A percentile compares a stretch with the other conserved stretches of the same genome.
Conservation (phyloP, 2,888 invertebrate species). For the Bombyx huttoni region DNA sequence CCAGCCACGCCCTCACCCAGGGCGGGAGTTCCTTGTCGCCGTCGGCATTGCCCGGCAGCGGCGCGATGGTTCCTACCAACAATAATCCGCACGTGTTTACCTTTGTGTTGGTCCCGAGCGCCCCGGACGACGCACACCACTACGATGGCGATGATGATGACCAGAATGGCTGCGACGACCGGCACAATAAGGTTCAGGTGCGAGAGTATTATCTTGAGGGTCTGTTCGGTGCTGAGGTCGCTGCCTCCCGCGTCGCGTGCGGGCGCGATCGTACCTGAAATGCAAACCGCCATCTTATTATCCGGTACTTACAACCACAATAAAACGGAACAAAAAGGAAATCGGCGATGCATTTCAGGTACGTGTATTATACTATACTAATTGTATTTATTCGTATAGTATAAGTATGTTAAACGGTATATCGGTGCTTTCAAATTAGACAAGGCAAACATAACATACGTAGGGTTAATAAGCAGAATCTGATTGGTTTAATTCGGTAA, state of each 20-base stretch:
- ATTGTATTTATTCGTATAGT: not conserved
- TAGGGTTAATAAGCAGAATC: too few relatives aligned
- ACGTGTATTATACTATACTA: slow-evolving; percentile 14
- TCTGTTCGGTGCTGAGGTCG: slow-evolving; percentile 83
- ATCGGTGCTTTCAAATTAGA: too few relatives aligned
- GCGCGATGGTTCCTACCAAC: slow-evolving; percentile 83
- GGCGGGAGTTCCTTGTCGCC: slow-evolving; percentile 62
- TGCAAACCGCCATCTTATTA: slow-evolving; percentile 44
- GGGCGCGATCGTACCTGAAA: slow-evolving; percentile 96
- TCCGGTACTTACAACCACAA: slow-evolving; percentile 4
- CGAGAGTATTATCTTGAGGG: slow-evolving; percentile 88
- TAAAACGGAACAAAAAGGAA: slow-evolving; percentile 8
- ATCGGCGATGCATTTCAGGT: slow-evolving; percentile 69
- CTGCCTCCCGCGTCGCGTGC: slow-evolving; percentile 79
- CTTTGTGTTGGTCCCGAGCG: slow-evolving; percentile 87
- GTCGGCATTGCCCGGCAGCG: slow-evolving; percentile 76
- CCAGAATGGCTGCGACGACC: slow-evolving; percentile 90
- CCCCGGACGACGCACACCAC: slow-evolving; percentile 93
- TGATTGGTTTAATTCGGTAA: too few relatives aligned
- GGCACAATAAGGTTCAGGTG: slow-evolving; percentile 95
- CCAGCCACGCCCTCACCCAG: slow-evolving; percentile 90
- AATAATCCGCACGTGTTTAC: slow-evolving; percentile 51
- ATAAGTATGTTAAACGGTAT: too few relatives aligned
- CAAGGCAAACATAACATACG: too few relatives aligned
- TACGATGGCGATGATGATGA: slow-evolving; percentile 93